A percentile compares a stretch with the other conserved stretches of the same genome.
These are phyloP conservation scores for Calypte anna DNA, from an alignment of 2,113 vertebrate species.

Conservation along the genomic window DNA sequence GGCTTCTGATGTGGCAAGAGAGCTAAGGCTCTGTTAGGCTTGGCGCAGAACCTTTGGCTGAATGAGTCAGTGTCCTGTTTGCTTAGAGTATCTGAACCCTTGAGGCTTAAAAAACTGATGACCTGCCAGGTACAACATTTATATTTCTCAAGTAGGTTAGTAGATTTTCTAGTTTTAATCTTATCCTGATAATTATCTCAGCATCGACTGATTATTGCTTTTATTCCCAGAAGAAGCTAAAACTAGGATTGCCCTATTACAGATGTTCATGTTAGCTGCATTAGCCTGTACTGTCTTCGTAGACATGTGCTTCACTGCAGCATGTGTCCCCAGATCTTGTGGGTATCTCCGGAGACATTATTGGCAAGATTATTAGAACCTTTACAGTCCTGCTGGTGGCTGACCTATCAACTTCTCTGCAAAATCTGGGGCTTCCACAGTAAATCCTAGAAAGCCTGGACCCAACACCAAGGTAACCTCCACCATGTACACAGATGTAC, in stretches of 20 bases:
- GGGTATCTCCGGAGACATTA: neutral
- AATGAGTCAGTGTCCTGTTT: neutral
- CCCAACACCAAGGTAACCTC: neutral
- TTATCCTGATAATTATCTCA: slow-evolving; percentile 17
- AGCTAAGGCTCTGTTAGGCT: no score
- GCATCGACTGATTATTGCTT: neutral
- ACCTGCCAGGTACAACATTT: neutral
- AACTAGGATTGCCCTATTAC: neutral
- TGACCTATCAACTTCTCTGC: neutral
- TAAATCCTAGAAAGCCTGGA: neutral
- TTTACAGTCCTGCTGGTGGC: neutral
- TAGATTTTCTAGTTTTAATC: slow-evolving; percentile 34
- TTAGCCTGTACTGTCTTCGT: neutral
- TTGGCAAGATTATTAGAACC: neutral
- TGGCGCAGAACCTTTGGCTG: neutral
- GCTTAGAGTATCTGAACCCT: neutral
- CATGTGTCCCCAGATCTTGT: neutral
- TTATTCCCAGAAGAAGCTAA: slow-evolving; percentile 4
- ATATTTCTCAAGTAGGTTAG: slow-evolving; percentile 26
- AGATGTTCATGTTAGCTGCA: neutral
- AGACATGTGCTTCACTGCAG: neutral
- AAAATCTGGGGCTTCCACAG: neutral
- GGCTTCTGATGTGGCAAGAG: neutral
- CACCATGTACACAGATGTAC: accelerated
- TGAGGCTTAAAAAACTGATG: slow-evolving; percentile 4